phyloP scores from a whole-genome alignment of 1,140 invertebrate species.

The Philopotamus ludificatus region DNA sequence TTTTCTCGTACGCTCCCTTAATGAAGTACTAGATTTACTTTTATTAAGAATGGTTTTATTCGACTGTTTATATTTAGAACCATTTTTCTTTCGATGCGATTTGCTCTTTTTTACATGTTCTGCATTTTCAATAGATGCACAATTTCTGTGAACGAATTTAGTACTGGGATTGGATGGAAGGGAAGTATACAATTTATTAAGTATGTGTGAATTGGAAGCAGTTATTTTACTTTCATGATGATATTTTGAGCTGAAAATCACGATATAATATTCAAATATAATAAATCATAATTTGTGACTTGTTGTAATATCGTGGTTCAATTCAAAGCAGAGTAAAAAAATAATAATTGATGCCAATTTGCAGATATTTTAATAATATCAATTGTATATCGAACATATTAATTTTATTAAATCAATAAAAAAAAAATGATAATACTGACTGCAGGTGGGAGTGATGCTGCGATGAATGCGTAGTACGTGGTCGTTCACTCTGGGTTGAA shows the following conservation, averaged over 20 bases:
- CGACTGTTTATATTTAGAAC: conserved; percentile 1
- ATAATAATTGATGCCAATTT: no score
- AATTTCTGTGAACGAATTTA: conserved; percentile 3
- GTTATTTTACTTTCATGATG: conserved; percentile 27
- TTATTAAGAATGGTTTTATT: conserved; percentile 19
- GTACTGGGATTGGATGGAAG: neutral
- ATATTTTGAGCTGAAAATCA: conserved; percentile 28
- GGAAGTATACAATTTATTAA: neutral
- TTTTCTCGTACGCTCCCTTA: conserved; percentile 36
- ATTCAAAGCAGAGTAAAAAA: no score
- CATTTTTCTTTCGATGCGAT: conserved; percentile 11
- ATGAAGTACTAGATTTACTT: conserved; percentile 29
- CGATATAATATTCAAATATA: neutral
- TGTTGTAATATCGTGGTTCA: no score
- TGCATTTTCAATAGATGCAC: conserved; percentile 24
- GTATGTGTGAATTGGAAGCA: conserved; percentile 10
- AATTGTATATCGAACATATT: neutral
- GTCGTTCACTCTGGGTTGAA: conserved; percentile 87
- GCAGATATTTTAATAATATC: neutral
- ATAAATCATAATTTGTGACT: no score
- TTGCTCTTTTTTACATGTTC: conserved; percentile 32
- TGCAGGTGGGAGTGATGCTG: conserved; percentile 32
- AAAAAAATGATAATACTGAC: conserved; percentile 23
- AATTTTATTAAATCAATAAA: neutral
- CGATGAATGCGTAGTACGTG: conserved; percentile 64